Conservation (phyloP, 2,797 vertebrate species). For the Falco naumanni region DNA sequence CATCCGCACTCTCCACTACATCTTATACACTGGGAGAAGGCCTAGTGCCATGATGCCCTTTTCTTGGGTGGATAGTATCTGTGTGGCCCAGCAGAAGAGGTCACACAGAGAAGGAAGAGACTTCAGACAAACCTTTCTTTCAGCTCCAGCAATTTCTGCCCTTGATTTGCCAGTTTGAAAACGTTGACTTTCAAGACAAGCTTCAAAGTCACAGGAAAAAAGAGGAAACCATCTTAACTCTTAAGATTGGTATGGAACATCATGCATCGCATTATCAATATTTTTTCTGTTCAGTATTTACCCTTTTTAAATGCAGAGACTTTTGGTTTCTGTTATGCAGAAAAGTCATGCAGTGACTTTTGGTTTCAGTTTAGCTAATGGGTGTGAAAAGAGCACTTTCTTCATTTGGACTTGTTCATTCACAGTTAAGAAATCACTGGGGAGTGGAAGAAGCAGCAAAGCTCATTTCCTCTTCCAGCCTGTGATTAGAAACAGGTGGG, state of each 20-base stretch:
- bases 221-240: not conserved
- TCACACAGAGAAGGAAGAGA: not conserved
- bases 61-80: not conserved
- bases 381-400: constrained; percentile 39
- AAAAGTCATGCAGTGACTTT: not conserved
- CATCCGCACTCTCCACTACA: not conserved
- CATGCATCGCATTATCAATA: not conserved
- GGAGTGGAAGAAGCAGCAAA: constrained; percentile 52
- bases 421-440: constrained; percentile 51
- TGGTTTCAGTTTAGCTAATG: constrained; percentile 25
- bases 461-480: constrained; percentile 50
- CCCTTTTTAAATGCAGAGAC: not conserved
- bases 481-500: constrained; percentile 46
- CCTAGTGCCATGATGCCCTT: not conserved
- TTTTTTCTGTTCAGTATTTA: not conserved
- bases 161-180: not conserved
- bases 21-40: not conserved
- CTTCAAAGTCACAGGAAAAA: not conserved
- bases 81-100: not conserved
- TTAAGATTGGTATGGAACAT: not conserved
- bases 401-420: constrained; percentile 29
- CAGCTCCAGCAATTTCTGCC: not conserved
- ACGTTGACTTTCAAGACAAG: not conserved
- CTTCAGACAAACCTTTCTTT: not conserved
- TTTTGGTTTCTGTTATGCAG: constrained; percentile 48